A percentile compares a stretch with the other conserved stretches of the same genome.
phyloP scores from a whole-genome alignment of 2,888 invertebrate genomes.

The Metallyticus violacea region DNA sequence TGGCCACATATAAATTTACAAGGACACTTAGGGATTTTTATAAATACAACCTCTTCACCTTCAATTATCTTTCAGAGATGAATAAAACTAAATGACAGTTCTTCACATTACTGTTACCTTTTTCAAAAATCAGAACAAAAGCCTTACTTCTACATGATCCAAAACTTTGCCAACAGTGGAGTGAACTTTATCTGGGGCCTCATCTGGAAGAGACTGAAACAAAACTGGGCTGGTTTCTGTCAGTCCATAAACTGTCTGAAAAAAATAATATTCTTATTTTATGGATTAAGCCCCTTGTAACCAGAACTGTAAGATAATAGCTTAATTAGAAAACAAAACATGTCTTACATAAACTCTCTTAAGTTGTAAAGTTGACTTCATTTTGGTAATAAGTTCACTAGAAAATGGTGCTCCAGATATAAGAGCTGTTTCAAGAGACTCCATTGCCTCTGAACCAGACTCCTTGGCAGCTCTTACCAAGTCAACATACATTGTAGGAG shows the following conservation, averaged over 20 bases:
- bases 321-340: constrained; percentile 16
- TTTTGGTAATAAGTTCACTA: constrained; percentile 50
- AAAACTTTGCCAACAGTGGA: constrained; percentile 54
- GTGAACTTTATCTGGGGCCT: constrained; percentile 48
- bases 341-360: not conserved
- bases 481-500: constrained; percentile 58
- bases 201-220: constrained; percentile 50
- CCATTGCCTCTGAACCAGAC: constrained; percentile 39
- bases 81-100: too few relatives aligned
- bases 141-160: constrained; percentile 53
- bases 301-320: too few relatives aligned
- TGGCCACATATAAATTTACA: too few relatives aligned
- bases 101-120: too few relatives aligned
- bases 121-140: not conserved
- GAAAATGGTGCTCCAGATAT: constrained; percentile 74
- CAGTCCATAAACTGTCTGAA: constrained; percentile 56
- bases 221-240: constrained; percentile 60
- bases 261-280: not conserved
- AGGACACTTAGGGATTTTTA: too few relatives aligned
- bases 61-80: too few relatives aligned
- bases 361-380: not conserved
- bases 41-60: too few relatives aligned
- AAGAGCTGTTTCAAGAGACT: constrained; percentile 56
- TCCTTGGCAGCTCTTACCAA: constrained; percentile 42
- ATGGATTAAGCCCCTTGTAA: too few relatives aligned